Evolutionary conservation across 2,113 vertebrate genomes (phyloP).

Genomic region (Anguilla rostrata): DNA sequence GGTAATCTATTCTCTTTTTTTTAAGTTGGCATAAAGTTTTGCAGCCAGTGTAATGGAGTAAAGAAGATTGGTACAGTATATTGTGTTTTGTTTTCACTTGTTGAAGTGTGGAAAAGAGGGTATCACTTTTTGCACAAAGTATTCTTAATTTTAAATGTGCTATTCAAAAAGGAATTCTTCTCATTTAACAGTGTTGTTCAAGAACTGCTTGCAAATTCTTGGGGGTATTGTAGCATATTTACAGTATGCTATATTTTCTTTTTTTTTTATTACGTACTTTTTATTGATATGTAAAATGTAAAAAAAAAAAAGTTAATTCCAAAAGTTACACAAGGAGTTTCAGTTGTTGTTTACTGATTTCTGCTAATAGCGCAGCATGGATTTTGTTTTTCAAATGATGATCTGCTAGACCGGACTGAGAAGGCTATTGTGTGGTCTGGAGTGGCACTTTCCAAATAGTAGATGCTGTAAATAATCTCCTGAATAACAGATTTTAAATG

Average conservation of each 20-base stretch:
- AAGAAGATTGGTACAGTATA: constrained; percentile 55
- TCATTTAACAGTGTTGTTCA: not conserved
- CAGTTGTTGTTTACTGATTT: not conserved
- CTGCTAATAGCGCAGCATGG: not conserved
- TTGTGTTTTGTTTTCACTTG: constrained; percentile 50
- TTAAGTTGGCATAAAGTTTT: constrained; percentile 63
- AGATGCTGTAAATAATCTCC: constrained; percentile 56
- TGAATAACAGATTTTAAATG: constrained; percentile 52
- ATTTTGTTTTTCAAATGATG: not conserved
- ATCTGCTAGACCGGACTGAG: constrained; percentile 24
- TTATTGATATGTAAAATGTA: not conserved
- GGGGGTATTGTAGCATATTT: too few species aligned
- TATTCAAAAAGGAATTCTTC: not conserved
- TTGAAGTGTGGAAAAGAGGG: constrained; percentile 47
- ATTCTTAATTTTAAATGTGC: not conserved
- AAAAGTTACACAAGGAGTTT: not conserved
- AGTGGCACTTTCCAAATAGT: constrained; percentile 39
- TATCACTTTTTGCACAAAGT: not conserved
- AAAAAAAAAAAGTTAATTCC: not conserved
- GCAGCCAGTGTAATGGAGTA: constrained; percentile 61
- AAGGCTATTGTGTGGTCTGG: not conserved
- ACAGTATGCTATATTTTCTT: too few species aligned
- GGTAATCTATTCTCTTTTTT: constrained; percentile 68
- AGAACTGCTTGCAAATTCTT: not conserved
- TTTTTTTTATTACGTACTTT: not conserved